A percentile compares a stretch with the other conserved stretches of the same genome.
Conservation (phyloP, 1,140 invertebrate genomes). For the Calephelis virginiensis region DNA sequence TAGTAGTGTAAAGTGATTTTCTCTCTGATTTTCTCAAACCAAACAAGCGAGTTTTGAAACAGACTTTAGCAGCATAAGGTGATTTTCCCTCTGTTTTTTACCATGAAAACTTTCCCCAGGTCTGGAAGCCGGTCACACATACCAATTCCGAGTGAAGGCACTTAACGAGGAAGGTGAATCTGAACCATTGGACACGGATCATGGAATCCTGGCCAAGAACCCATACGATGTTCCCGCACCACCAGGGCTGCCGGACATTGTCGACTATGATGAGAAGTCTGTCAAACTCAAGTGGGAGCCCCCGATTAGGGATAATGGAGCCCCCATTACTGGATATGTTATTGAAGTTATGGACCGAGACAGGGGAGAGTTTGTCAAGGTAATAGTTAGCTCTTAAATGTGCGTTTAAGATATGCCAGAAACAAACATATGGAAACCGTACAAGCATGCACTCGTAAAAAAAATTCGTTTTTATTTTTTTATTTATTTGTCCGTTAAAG, state of each 20-base stretch:
- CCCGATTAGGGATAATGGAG: constrained; percentile 96
- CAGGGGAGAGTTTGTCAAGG: constrained; percentile 80
- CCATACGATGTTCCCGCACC: constrained; percentile 94
- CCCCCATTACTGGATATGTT: constrained; percentile 96
- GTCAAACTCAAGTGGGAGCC: constrained; percentile 98
- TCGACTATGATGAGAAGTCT: constrained; percentile 95
- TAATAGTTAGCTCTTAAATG: constrained; percentile 26
- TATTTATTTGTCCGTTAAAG: no score
- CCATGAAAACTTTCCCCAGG: constrained; percentile 68
- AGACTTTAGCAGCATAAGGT: no score
- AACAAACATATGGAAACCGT: no score
- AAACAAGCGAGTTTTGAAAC: no score
- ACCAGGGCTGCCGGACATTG: constrained; percentile 94
- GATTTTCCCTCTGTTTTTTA: background rate
- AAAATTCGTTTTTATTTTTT: no score
- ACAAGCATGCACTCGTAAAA: no score
- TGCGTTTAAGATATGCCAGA: no score
- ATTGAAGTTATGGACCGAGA: constrained; percentile 84
- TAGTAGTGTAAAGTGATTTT: no score
- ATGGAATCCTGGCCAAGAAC: constrained; percentile 95
- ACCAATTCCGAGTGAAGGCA: constrained; percentile 96
- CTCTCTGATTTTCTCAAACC: no score
- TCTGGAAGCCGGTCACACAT: constrained; percentile 94
- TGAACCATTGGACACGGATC: constrained; percentile 93
- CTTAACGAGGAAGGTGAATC: constrained; percentile 98